Evolutionary conservation across 2,797 vertebrate genomes (phyloP), one percentile per base, ranked within the genome.

Genomic region (Etheostoma nigrum): DNA sequence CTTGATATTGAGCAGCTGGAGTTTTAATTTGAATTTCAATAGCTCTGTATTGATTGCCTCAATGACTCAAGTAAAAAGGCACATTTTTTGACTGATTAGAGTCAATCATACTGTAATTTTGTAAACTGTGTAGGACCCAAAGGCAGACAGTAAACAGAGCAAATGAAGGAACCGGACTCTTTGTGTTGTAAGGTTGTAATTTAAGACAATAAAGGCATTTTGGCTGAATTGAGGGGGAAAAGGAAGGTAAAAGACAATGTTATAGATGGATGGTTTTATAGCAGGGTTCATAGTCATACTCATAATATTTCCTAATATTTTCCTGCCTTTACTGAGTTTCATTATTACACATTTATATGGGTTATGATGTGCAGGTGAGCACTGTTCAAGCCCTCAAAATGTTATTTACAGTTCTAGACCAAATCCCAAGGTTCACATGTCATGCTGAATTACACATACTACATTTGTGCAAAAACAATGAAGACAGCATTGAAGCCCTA

Each of bases 1-100:
- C 57, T 62, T 71, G 70, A 68, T 61, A 79, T 53, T 78, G 44
- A 63, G 40, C 59, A 71, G 61, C 62, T 63, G 33, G 12, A 44
- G 21, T n/a, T 40, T 12, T 40, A 11, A 40, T 40, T 40, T 40
- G 11, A 12, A 63, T 54, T 23, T 57, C 70, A 71, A 64, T n/a
- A 15, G 47, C 21, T 67, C 16, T 48, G 44, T 52, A 74, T 45
- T 68, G 59, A 77, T n/a, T 67, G 65, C 30, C 53, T 55, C 15
- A 55, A 19, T 64, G 44, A 49, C 10, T 44, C 3, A 40, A 40
- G 10, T 40, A 40, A 40, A 12, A 40, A 40, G 10, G 10, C 36
- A 4, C 10, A 12, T 40, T 40, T 40, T 48, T 15, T 30, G 19
- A 49, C 23, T 49, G 36, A 54, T 44, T 51, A 1, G 2, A 75